Base-by-base conservation (phyloP, 2,797 vertebrate genomes). In the Tapera naevia region DNA sequence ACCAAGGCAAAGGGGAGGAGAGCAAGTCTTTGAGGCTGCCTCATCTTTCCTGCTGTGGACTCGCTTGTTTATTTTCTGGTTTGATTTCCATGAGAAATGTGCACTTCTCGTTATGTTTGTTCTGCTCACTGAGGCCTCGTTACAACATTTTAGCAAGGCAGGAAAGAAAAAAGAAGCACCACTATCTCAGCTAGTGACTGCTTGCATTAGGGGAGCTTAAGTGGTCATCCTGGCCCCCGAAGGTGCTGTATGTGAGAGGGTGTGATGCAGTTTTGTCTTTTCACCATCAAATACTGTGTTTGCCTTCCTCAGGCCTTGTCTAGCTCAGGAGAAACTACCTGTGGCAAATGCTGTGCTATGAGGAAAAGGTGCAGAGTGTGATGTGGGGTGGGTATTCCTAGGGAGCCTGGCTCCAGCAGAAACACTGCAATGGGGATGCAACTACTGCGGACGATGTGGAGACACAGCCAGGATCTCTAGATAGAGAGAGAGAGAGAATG, bases 361-460 rank as follows among this genome's bases (percentile, higher is more conserved):
- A 80, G 46, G 50, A 61, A n/a, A 71, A 64, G 28, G 56, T 37
- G 28, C 33, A 54, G 45, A 17, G 48, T 1, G 7, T 73, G 56
- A 37, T 8, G 21, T 61, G 43, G 21, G 28, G 12, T 83, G n/a
- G 30, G 22, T 51, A 28, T 74, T 93, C 61, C 41, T 69, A 76
- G 39, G 33, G 60, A 86, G 32, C 64, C 39, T 33, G 45, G 57
- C 28, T 6, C 3, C 51, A 46, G 56, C 30, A 72, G 67, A 80
- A 88, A 33, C 0, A 1, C 27, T 0, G 1, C 18, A 30, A 43
- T 15, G 57, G 21, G 19, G 18, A 46, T 80, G 22, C 0, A 1
- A 51, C 46, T n/a, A 28, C 53, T 73, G 18, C 74, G 81, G 78
- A 3, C 60, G 32, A 13, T 27, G 7, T 18, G 53, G 33, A 69